These are phyloP conservation scores for Sander lucioperca DNA, from an alignment of 2,113 vertebrate genomes.

Conservation along the genomic window DNA sequence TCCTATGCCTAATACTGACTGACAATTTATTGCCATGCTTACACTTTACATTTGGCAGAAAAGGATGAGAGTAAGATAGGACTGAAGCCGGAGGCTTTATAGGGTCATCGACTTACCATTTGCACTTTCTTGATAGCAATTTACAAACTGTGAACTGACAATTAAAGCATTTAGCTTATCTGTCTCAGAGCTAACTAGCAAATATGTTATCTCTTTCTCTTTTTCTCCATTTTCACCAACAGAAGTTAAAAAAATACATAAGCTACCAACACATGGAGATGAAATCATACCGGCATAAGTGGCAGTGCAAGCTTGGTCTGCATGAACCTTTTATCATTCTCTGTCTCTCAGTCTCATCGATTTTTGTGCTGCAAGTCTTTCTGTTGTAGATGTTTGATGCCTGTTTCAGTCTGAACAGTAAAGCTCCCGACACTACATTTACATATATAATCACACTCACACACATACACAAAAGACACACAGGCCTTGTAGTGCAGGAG, in stretches of 20 bases:
- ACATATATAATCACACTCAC: constrained; percentile 76
- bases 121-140: constrained; percentile 14
- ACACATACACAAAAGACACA: constrained; percentile 75
- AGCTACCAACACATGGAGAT: constrained; percentile 51
- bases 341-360: constrained; percentile 27
- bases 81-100: constrained; percentile 14
- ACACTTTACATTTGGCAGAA: constrained; percentile 43
- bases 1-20: constrained; percentile 45
- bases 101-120: constrained; percentile 2
- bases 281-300: constrained; percentile 70
- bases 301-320: constrained; percentile 84
- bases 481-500: constrained; percentile 82
- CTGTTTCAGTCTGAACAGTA: constrained; percentile 78
- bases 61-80: constrained; percentile 25
- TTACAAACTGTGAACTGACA: constrained; percentile 38
- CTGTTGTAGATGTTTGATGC: constrained; percentile 70
- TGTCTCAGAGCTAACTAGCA: constrained; percentile 23
- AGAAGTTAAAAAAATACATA: constrained; percentile 21
- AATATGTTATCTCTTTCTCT: not conserved
- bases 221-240: constrained; percentile 19
- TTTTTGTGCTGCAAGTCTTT: constrained; percentile 64
- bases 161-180: constrained; percentile 41
- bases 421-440: constrained; percentile 81
- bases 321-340: constrained; percentile 48
- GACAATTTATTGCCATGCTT: constrained; percentile 49